Base-by-base conservation (phyloP, 2,888 invertebrate genomes). In the Malthinus flaveolus region DNA sequence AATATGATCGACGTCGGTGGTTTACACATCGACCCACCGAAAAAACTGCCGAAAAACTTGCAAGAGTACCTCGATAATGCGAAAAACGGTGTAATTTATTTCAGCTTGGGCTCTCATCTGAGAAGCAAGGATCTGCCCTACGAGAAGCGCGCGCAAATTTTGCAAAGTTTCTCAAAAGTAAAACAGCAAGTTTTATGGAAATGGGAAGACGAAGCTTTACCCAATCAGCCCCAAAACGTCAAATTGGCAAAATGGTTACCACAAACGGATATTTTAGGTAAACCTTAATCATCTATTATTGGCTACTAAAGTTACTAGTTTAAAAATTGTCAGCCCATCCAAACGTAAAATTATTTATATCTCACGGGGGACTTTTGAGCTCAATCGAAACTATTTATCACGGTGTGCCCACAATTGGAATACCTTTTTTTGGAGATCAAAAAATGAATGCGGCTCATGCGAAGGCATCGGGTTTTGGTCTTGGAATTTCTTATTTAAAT, bases 171-270 rank as follows among this genome's bases (percentile, higher is more conserved):
- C 44, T 76, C 81, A 1, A 80, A 79, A 56, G 66, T 88, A 0
- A 85, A 87, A 61, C 84, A 87, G 60, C 84, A 81, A 1, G 83
- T 89, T 0, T 68, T 89, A n/a, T 88, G 87, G 87, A 88, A 88
- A 76, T 88, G 85, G 85, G 87, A 88, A 62, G 82, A 82, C 0
- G 80, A 83, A 31, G 58, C 75, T 3, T 68, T 84, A n/a, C 79
- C 81, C 1, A 81, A 81, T 32, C 80, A 82, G 66, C 81, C 86
- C 0, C 67, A 78, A 0, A 87, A 87, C 70, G 78, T 89, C 0
- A 76, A 82, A 42, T 75, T 83, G 4, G 75, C 79, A 57, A 84
- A 85, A 62, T 90, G 89, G 89, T 69, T 88, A 35, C 89, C 89
- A 0, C 90, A 90, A 72, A 65, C 66, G 32, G 71, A 72, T 39